Percentiles rank a stretch among this genome's conserved stretches.
Conservation (phyloP, 2,113 vertebrate genomes). For the Sphaerodactylus townsendi region DNA sequence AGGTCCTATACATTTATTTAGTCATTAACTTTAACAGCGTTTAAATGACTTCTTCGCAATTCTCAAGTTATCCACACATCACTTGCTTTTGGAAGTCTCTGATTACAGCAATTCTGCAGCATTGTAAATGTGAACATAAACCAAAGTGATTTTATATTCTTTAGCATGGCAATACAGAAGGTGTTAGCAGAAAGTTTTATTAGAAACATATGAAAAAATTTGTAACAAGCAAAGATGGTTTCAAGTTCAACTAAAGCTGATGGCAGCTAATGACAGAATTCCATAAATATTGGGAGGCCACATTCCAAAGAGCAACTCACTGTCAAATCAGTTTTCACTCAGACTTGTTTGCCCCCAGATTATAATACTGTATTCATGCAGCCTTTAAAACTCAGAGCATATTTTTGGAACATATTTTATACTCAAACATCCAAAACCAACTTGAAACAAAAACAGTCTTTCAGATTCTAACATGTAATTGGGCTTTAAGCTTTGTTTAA, state of each 20-base stretch:
- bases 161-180: slow-evolving; percentile 22
- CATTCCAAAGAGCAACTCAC: slow-evolving; percentile 45
- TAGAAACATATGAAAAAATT: slow-evolving; percentile 59
- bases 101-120: slow-evolving; percentile 16
- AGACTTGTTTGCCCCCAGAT: slow-evolving; percentile 59
- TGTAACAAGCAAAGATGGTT: slow-evolving; percentile 43
- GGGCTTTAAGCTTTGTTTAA: neutral
- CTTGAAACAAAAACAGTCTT: neutral
- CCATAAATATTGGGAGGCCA: slow-evolving; percentile 65
- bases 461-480: neutral
- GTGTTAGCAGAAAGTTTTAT: slow-evolving; percentile 56
- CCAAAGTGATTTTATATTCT: slow-evolving; percentile 24
- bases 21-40: slow-evolving; percentile 13
- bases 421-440: neutral
- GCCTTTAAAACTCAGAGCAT: neutral
- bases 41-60: slow-evolving; percentile 50
- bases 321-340: slow-evolving; percentile 59
- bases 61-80: slow-evolving; percentile 43
- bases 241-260: slow-evolving; percentile 64
- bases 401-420: slow-evolving; percentile 8
- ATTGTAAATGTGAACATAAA: slow-evolving; percentile 1
- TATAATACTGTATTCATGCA: neutral
- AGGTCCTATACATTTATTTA: slow-evolving; percentile 18
- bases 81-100: slow-evolving; percentile 27
- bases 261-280: slow-evolving; percentile 71